Evolutionary conservation across 2,888 invertebrate genomes (phyloP).

Genomic region (Liposcelis brunnea): DNA sequence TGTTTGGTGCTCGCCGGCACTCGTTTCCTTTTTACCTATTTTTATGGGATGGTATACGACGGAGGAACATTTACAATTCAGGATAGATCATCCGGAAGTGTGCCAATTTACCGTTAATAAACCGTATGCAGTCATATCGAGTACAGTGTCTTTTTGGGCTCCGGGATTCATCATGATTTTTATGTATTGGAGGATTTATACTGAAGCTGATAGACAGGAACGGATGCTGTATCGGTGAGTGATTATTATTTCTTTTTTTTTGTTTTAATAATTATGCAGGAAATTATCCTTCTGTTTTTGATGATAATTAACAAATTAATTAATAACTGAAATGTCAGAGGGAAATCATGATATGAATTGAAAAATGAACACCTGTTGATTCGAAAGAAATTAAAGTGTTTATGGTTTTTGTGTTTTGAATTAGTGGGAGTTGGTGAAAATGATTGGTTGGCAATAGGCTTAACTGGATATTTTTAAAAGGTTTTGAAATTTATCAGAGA

Average conservation of each 20-base stretch:
- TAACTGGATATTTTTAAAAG: too few relatives aligned
- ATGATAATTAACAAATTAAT: too few relatives aligned
- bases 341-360: too few relatives aligned
- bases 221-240: slow-evolving; percentile 65
- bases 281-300: too few relatives aligned
- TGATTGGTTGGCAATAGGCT: too few relatives aligned
- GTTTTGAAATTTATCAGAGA: too few relatives aligned
- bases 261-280: neutral
- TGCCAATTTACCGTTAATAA: slow-evolving; percentile 76
- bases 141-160: slow-evolving; percentile 84
- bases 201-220: slow-evolving; percentile 70
- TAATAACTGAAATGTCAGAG: too few relatives aligned
- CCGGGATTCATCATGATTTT: slow-evolving; percentile 84
- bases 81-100: slow-evolving; percentile 23
- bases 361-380: too few relatives aligned
- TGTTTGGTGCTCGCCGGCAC: slow-evolving; percentile 82
- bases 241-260: neutral
- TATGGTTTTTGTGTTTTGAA: too few relatives aligned
- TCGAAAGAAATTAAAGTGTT: too few relatives aligned
- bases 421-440: too few relatives aligned
- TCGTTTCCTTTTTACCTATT: slow-evolving; percentile 87
- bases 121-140: slow-evolving; percentile 73
- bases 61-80: slow-evolving; percentile 43
- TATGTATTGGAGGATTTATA: slow-evolving; percentile 80
- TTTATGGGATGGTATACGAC: slow-evolving; percentile 94